phyloP scores from a whole-genome alignment of 2,113 vertebrate genomes.

The Leiothrix lutea region DNA sequence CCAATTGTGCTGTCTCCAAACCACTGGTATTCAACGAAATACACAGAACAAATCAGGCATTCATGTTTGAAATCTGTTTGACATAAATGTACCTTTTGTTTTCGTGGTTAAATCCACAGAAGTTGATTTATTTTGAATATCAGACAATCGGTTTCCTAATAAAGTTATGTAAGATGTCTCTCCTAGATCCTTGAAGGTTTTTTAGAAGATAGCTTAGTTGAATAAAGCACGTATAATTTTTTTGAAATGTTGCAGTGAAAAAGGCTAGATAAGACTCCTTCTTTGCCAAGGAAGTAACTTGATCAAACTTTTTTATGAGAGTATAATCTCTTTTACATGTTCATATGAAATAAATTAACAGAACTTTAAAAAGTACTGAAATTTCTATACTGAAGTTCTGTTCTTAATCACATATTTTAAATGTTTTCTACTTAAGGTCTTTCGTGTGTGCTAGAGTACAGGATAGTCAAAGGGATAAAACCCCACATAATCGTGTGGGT shows the following conservation, averaged over 20 bases:
- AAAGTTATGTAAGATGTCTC: background rate
- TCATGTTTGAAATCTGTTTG: background rate
- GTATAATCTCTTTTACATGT: background rate
- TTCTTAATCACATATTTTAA: background rate
- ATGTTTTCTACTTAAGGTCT: background rate
- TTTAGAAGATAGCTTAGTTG: background rate
- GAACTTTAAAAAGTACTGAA: background rate
- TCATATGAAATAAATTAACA: background rate
- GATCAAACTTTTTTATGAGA: background rate
- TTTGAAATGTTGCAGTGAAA: background rate
- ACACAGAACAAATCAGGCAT: background rate
- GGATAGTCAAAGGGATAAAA: background rate
- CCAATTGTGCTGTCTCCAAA: background rate
- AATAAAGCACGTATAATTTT: background rate
- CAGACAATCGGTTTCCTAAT: background rate
- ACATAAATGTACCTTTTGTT: background rate
- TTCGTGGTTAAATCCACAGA: accelerated
- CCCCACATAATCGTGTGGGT: background rate
- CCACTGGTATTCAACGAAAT: background rate
- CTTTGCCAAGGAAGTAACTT: background rate
- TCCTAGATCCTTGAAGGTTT: background rate
- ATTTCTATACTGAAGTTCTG: background rate
- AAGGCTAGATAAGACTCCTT: background rate
- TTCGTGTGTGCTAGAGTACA: background rate
- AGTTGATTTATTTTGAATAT: constrained; percentile 15